Evolutionary conservation across 2,113 vertebrate genomes (phyloP), one percentile per base, ranked within the genome.

Genomic region (Carassius gibelio): DNA sequence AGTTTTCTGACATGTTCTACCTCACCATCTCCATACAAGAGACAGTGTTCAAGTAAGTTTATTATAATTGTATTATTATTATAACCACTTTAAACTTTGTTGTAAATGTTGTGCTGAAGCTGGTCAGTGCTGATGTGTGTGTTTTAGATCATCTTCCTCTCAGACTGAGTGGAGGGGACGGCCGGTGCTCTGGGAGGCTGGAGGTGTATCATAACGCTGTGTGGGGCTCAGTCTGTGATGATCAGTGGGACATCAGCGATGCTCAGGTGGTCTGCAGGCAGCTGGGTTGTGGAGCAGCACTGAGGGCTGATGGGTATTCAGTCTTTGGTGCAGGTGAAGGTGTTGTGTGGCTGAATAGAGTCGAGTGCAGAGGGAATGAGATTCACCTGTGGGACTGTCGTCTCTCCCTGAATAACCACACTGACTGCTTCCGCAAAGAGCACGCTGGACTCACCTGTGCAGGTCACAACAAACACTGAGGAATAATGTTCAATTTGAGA

Each of bases 351-450:
- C 0, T 66, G 62, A 66, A 66, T 26, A 34, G 5, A 66, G 62
- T 30, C 13, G 26, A 66, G 13, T 66, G 90, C 85, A 76, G 86
- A 38, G 90, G 90, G 50, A 89, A 79, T n/a, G 90, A 91, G 72
- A 85, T 83, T 26, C 64, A 74, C 38, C 84, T 90, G 30, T 87
- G 74, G 80, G 50, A 89, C 50, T 90, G 88, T 87, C 55, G 72
- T 75, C 80, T 69, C 14, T 59, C 85, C 57, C 72, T 81, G 71
- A 82, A 84, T 48, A 81, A 86, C 55, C 81, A 81, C 82, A 23
- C 68, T 10, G 8, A 71, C 68, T 71, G 68, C 19, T 85, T 80
- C 59, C 84, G 75, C 52, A 66, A 84, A 79, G 68, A 85, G 17
- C 83, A 38, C 48, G 85, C 36, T 89, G 77, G 62, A 87, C 87